These are phyloP conservation scores for Anguilla pacifica DNA, from an alignment of 2,797 vertebrate genomes.

Conservation along the genomic window DNA sequence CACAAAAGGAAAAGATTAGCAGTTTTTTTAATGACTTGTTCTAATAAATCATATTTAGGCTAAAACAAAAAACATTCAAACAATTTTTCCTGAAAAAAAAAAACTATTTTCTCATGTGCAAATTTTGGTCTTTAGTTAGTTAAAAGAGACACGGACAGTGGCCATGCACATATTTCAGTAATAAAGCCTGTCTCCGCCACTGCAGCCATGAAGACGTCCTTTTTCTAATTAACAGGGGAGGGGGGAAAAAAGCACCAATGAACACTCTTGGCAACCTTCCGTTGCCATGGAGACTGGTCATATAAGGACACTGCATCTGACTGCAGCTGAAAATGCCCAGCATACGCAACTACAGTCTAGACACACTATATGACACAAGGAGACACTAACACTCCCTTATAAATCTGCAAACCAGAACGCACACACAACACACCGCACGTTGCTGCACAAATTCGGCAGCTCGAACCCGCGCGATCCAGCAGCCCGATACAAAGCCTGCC, in stretches of 20 bases:
- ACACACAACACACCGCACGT: not conserved
- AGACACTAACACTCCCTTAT: not conserved
- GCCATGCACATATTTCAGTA: not conserved
- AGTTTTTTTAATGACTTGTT: not conserved
- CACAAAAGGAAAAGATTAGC: not conserved
- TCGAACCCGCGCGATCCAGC: not conserved
- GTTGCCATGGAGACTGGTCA: constrained; percentile 39
- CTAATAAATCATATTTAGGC: not conserved
- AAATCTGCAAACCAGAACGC: too few relatives aligned
- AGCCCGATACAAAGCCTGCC: not conserved
- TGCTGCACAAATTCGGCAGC: not conserved
- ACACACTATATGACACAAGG: not conserved
- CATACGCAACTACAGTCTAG: constrained; percentile 18
- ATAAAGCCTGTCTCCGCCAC: constrained; percentile 12
- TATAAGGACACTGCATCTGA: constrained; percentile 36
- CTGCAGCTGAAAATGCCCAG: constrained; percentile 28
- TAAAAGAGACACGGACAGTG: not conserved
- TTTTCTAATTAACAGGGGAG: constrained; percentile 31
- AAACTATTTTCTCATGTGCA: not conserved
- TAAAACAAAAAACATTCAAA: not conserved
- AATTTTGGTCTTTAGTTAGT: not conserved
- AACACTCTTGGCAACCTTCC: constrained; percentile 21
- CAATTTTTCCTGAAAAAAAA: not conserved
- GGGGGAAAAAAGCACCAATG: constrained; percentile 12
- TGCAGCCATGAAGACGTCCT: constrained; percentile 12